Evolutionary conservation across 2,113 vertebrate species (phyloP), one percentile per base, ranked within the genome.

Genomic region (Aegypius monachus): DNA sequence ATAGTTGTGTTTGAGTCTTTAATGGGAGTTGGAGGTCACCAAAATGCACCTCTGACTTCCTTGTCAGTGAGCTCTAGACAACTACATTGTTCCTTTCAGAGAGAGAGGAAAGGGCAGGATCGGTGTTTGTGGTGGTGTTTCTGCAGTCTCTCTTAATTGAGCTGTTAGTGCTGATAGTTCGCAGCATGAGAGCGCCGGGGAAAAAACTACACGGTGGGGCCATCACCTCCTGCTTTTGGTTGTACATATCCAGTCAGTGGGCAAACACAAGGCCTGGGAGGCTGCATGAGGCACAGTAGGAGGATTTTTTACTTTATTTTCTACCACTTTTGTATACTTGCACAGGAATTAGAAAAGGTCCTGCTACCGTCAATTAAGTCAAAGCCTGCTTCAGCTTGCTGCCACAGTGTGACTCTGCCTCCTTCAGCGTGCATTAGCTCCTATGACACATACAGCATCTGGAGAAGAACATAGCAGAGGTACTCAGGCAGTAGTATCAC

Each of bases 41-140:
- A n/a, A 52, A 91, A 84, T 21, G 36, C 34, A 52, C 55, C 42
- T 45, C 52, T 25, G 73, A 58, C 48, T 80, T 53, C 36, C n/a
- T 79, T 17, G 9, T 62, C 74, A 61, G 65, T 34, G 77, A 68
- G 32, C 62, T 80, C 74, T 72, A 36, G 82, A 40, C 34, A 59
- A 23, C 45, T 25, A 3, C 22, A 5, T 16, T 40, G 36, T 13
- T 93, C 42, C 26, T 92, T 52, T 63, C 19, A 6, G 71, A 27
- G 59, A 29, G 14, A 27, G 31, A 19, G 63, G 19, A 81, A 75
- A 86, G 80, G 53, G 56, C 72, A 85, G 40, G 38, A 11, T 9
- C 0, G 0, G 2, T 40, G 75, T 27, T 34, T 0, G 0, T 25
- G 77, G 72, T 1, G 2, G 20, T 9, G 40, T 48, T 86, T 48